Base-by-base conservation (phyloP, 2,797 vertebrate genomes). In the Steatocranus sp. region DNA sequence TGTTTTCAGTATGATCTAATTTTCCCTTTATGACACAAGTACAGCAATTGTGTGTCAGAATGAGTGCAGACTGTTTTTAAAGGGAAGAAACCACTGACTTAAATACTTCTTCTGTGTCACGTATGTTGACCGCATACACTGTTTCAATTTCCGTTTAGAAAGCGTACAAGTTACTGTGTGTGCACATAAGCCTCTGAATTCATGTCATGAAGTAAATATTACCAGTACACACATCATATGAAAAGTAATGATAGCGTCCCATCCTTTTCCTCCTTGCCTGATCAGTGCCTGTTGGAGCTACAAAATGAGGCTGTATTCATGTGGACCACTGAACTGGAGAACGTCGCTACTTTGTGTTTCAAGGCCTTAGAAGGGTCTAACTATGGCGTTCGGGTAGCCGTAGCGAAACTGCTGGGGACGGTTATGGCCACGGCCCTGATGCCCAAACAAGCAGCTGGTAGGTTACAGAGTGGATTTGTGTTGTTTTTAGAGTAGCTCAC, bases 301-400 rank as follows among this genome's bases (percentile, higher is more conserved):
- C 99, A 99, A 93, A 99, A 98, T 81, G 99, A 99, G 94, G 98
- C 99, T 0, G 98, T 99, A 8, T 99, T 99, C 91, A 99, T 99
- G 98, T 99, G 99, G 98, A 99, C 98, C 78, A 97, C 98, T 50
- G 99, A 99, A 89, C 94, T 99, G 86, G 99, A 99, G 95, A 99
- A 98, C 27, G 91, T 99, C 83, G 98, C 98, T 85, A 99, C 99
- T 0, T 93, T 99, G 70, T 99, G 98, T 90, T 99, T 98, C 87
- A 99, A 99, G 94, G 97, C 98, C 75, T 95, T 99, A 70, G 99
- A 99, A 92, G 98, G 98, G 63, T 99, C 99, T 7, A 99, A 99
- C 88, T 99, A 99, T 48, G 98, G 98, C 0, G 99, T 99, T 38
- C 96, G 99, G 25, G 99, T 99, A 68, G 96, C 98, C 5, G 99